Evolutionary conservation across 2,797 vertebrate genomes (phyloP), one percentile per base, ranked within the genome.

Genomic region (Choloepus didactylus): DNA sequence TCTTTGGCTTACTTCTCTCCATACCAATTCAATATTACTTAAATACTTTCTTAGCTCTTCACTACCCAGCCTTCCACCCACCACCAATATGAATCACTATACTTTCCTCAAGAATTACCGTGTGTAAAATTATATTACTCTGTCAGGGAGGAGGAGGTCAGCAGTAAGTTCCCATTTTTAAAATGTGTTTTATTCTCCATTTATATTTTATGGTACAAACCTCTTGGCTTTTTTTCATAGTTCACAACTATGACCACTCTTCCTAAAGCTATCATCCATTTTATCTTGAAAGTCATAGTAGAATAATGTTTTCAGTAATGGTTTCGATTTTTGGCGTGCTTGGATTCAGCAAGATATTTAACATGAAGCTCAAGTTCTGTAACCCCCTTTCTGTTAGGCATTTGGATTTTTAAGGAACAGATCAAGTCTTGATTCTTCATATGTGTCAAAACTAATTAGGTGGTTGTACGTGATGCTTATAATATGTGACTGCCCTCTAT

Each of bases 371-470:
- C 49, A 83, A 89, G 15, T 90, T 96, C 25, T 67, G 0, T 66
- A 89, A 54, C 41, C 82, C 46, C 5, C 35, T 89, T 46, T 88
- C 66, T 91, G 35, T 73, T 87, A 59, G 31, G 16, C 16, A 3
- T 80, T 89, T 92, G 56, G 67, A 69, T 84, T 79, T 75, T 92
- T 84, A 91, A 79, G 49, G 59, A 62, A 69, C 35, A 83, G 94
- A 54, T 25, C 27, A 81, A 85, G 46, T 75, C 44, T 86, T 88
- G 16, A 80, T 91, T 92, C 16, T 70, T 86, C 21, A 67, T 69
- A 14, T 86, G 59, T 82, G 5, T n/a, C 12, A 60, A 51, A 67
- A 82, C 46, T 67, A 31, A 18, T 84, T 64, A 51, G 38, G 31
- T n/a, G 29, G 11, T 70, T 79, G 10, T 62, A 1, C 41, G 2